A percentile compares a stretch with the other conserved stretches of the same genome.
phyloP scores from a whole-genome alignment of 2,797 vertebrate species.

The Mormyrops boulengeri region DNA sequence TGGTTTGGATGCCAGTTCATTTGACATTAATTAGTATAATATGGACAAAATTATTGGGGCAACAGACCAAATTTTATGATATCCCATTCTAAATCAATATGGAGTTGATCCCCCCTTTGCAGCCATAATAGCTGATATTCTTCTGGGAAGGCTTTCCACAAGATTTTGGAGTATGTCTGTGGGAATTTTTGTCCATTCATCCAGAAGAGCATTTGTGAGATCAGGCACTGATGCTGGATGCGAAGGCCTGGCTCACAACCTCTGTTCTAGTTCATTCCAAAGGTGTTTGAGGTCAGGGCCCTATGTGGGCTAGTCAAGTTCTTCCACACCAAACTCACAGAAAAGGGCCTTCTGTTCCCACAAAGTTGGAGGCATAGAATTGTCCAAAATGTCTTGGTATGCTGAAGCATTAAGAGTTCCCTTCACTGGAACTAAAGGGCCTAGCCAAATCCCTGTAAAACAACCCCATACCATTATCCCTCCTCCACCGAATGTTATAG shows the following conservation, averaged over 20 bases:
- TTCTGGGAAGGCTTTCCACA: neutral
- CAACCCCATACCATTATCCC: neutral
- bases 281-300: neutral
- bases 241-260: neutral
- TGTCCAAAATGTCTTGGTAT: neutral
- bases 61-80: neutral
- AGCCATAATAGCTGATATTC: neutral
- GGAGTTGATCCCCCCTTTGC: neutral
- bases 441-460: neutral
- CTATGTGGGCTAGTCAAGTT: neutral
- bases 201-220: neutral
- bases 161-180: neutral
- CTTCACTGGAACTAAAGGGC: neutral
- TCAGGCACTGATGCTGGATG: neutral
- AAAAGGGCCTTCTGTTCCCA: neutral
- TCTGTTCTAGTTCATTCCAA: neutral
- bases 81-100: neutral
- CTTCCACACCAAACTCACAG: neutral
- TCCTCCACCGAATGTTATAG: neutral
- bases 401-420: neutral
- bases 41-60: neutral
- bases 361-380: neutral
- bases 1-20: neutral
- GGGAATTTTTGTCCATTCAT: neutral
- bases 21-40: neutral